Base-by-base conservation (phyloP, 2,113 vertebrate genomes). In the Porphyrio hochstetteri region DNA sequence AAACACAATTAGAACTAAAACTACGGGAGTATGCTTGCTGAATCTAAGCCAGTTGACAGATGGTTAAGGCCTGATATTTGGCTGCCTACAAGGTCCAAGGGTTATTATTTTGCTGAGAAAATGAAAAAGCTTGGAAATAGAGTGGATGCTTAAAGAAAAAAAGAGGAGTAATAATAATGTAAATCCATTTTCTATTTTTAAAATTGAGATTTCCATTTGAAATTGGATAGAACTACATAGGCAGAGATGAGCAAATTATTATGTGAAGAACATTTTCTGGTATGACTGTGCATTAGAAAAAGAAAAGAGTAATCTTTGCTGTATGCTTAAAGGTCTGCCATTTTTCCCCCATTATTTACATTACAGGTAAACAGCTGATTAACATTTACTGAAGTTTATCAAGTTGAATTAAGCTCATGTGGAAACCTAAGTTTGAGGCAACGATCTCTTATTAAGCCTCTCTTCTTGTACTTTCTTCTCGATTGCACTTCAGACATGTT, bases 1-100 rank as follows among this genome's bases (percentile, higher is more conserved):
- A 98, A 98, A 98, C 98, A 98, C 98, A 98, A 98, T 98, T 98
- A 98, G 98, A 98, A 98, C 98, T 98, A 98, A 98, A 98, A 98
- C 98, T 98, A 97, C 94, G 61, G 98, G 98, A 98, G 97, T 97
- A 98, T 96, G 98, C 97, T 98, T 96, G 97, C 98, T 98, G 98
- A 98, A 98, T 97, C 96, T 96, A 96, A 97, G 98, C 98, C 97
- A 98, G 98, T 97, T 98, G 98, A 98, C 98, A 98, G 98, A 98
- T 98, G 98, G 98, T 98, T 98, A 98, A 98, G 96, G 95, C 97
- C 95, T 97, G 97, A 98, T 98, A 98, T 97, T 98, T 98, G 98
- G 98, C 98, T 97, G 95, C 96, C 92, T 97, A 8, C 94, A 96
- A 98, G 97, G 97, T 97, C 97, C 93, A 97, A 97, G 97, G 97